Evolutionary conservation across 1,140 invertebrate genomes (phyloP).

Genomic region (Plectrocnemia conspersa): DNA sequence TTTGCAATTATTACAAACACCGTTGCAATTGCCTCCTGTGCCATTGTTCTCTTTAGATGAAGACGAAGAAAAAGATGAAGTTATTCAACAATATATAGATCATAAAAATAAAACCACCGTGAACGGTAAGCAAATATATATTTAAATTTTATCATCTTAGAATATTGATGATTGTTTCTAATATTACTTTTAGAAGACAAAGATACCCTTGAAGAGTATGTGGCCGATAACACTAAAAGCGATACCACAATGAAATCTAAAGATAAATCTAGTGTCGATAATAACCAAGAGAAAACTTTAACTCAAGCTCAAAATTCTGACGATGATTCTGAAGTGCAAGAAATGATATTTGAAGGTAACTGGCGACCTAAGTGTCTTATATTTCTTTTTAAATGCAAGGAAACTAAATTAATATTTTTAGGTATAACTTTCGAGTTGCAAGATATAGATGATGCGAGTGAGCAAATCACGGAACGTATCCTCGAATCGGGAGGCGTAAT

Average conservation of each 20-base stretch:
- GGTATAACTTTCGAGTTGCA: slow-evolving; percentile 44
- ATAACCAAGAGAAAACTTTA: no score
- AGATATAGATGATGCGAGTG: slow-evolving; percentile 42
- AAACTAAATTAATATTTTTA: slow-evolving; percentile 21
- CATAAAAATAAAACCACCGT: slow-evolving; percentile 32
- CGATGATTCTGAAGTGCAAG: not conserved
- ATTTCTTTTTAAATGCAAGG: not conserved
- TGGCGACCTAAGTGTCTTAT: not conserved
- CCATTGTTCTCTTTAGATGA: slow-evolving; percentile 39
- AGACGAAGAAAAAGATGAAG: slow-evolving; percentile 37
- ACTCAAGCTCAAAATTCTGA: not conserved
- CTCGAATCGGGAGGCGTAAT: slow-evolving; percentile 41
- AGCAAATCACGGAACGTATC: slow-evolving; percentile 39
- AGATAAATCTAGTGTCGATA: not conserved
- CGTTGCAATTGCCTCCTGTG: slow-evolving; percentile 35
- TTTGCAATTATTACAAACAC: slow-evolving; percentile 41
- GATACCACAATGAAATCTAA: not conserved
- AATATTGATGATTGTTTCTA: slow-evolving; percentile 2
- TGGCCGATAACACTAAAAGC: no score
- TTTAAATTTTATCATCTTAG: not conserved
- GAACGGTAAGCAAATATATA: not conserved
- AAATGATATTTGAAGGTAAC: not conserved
- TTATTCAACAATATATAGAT: slow-evolving; percentile 45
- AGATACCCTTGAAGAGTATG: slow-evolving; percentile 17
- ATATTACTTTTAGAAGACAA: no score